A percentile compares a stretch with the other conserved stretches of the same genome.
These are phyloP conservation scores for Hartigia nigra DNA, from an alignment of 2,888 invertebrate genomes.

Conservation along the genomic window DNA sequence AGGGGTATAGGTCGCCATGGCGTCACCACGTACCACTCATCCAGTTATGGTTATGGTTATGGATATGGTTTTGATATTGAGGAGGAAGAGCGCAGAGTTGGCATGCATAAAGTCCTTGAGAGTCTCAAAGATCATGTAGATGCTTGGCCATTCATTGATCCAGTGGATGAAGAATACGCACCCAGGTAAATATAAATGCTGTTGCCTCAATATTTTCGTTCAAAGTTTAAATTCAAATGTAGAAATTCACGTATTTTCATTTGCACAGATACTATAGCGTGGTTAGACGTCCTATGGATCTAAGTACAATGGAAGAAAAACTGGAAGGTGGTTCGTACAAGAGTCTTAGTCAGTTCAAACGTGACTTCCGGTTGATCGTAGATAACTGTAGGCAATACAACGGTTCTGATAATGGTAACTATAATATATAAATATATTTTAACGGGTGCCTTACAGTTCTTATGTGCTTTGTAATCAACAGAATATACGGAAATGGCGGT, in stretches of 20 bases:
- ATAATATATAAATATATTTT: conserved; percentile 3
- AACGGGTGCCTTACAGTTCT: neutral
- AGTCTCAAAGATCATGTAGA: conserved; percentile 89
- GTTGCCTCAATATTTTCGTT: neutral
- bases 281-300: conserved; percentile 84
- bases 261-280: conserved; percentile 69
- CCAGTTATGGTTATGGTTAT: conserved; percentile 54
- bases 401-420: conserved; percentile 89
- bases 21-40: conserved; percentile 51
- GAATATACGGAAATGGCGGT: conserved; percentile 92
- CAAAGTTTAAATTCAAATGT: neutral
- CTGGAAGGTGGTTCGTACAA: conserved; percentile 85
- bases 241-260: neutral
- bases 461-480: conserved; percentile 60
- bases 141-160: conserved; percentile 94
- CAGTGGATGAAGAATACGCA: conserved; percentile 92
- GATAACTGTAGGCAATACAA: conserved; percentile 94
- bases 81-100: conserved; percentile 87
- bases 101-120: conserved; percentile 92
- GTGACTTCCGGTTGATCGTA: conserved; percentile 91
- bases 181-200: conserved; percentile 72
- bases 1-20: conserved; percentile 50
- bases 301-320: conserved; percentile 88
- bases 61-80: conserved; percentile 59
- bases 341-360: conserved; percentile 82